Evolutionary conservation across 2,888 invertebrate species (phyloP), one percentile per base, ranked within the genome.

Genomic region (Temnothorax rugatulus): DNA sequence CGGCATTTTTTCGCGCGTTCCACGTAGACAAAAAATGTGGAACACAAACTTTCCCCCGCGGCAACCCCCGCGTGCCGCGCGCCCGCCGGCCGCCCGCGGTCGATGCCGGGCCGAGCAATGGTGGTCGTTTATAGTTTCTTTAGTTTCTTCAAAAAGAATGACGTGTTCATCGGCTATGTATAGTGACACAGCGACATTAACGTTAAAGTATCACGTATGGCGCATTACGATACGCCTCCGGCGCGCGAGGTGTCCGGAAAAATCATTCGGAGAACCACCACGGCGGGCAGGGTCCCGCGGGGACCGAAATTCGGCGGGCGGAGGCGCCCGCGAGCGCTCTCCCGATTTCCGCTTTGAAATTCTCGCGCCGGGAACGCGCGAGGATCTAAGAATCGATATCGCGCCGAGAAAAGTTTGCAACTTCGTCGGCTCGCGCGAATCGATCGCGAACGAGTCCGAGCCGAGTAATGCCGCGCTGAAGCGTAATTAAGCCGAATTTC

Each of bases 111-210:
- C 50, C 83, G 87, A 84, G 74, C 83, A 50, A 82, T 66, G 81
- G 79, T 73, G 82, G 79, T 79, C 85, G 91, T 91, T 92, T 90
- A 90, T 92, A 92, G 91, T 92, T 93, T 93, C 91, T 92, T 92
- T 92, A 93, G 92, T 92, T 93, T 93, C 92, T 93, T 93, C 92
- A 92, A 93, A 93, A 93, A 93, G 93, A 91, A 93, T 93, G 93
- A 93, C 93, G 93, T 93, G 93, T 93, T 93, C 92, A 87, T 91
- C 86, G 91, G 90, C 93, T 92, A 93, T 93, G 91, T 91, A 93
- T 91, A 92, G 90, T 92, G 92, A 92, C 77, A 69, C 92, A 91
- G 90, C 91, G 91, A 92, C 91, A 92, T 90, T 91, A 89, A 89
- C 90, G 87, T 91, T 87, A 91, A 92, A 92, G 92, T 92, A 85